A percentile compares a stretch with the other conserved stretches of the same genome.
phyloP scores from a whole-genome alignment of 2,113 vertebrate genomes.

The Oriolus oriolus region DNA sequence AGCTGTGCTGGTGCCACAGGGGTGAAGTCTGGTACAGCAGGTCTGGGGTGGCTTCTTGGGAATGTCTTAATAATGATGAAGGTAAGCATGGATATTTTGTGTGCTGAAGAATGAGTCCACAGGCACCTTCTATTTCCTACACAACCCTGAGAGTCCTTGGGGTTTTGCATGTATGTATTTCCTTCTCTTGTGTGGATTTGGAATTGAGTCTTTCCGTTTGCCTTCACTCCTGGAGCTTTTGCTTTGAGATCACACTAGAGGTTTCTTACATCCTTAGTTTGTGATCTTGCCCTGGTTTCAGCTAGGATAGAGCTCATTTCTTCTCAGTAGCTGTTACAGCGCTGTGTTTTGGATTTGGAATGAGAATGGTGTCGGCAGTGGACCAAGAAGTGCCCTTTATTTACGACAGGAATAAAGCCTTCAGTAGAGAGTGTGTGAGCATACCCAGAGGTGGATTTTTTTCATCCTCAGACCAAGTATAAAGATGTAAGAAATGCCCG shows the following conservation, averaged over 20 bases:
- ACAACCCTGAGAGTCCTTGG: neutral
- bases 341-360: neutral
- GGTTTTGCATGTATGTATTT: accelerated
- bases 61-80: neutral
- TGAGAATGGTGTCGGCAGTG: neutral
- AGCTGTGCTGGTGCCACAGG: neutral
- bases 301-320: neutral
- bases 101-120: neutral
- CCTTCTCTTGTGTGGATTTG: neutral
- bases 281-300: neutral
- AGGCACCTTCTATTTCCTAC: neutral
- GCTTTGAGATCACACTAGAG: neutral
- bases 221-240: neutral
- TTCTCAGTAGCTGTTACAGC: neutral
- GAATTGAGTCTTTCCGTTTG: neutral
- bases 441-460: neutral
- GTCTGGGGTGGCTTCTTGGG: neutral
- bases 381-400: neutral
- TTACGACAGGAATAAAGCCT: neutral
- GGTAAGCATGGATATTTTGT: neutral
- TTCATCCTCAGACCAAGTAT: neutral
- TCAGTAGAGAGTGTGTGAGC: neutral
- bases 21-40: neutral
- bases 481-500: neutral
- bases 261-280: neutral